phyloP scores from a whole-genome alignment of 2,888 invertebrate species.

The Formica aserva region DNA sequence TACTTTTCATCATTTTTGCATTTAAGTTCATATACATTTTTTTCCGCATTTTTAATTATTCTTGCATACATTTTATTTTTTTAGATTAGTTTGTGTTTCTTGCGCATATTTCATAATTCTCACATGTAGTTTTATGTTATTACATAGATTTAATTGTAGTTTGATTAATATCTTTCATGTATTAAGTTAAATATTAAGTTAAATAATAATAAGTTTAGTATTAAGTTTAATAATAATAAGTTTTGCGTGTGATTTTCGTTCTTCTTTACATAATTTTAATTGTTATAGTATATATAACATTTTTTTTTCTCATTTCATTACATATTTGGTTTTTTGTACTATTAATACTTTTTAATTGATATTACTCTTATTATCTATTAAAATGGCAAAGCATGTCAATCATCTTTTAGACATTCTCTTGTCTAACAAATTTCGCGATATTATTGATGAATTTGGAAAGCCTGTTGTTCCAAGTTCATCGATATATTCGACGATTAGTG shows the following conservation, averaged over 20 bases:
- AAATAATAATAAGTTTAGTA: not conserved
- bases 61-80: too few species aligned
- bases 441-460: slow-evolving; percentile 8
- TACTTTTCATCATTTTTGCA: too few species aligned
- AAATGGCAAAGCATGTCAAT: not conserved
- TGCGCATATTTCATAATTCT: too few species aligned
- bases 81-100: too few species aligned
- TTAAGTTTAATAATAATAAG: not conserved
- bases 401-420: slow-evolving; percentile 4
- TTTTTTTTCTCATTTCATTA: not conserved
- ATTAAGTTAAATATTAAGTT: too few species aligned
- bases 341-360: not conserved
- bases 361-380: slow-evolving; percentile 4
- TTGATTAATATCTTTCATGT: too few species aligned
- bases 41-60: too few species aligned
- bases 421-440: slow-evolving; percentile 2
- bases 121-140: too few species aligned
- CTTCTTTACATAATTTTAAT: not conserved
- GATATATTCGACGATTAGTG: slow-evolving; percentile 6
- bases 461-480: not conserved
- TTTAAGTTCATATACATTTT: too few species aligned
- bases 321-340: not conserved
- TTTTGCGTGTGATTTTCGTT: not conserved
- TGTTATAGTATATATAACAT: not conserved
- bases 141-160: too few species aligned